phyloP scores from a whole-genome alignment of 2,888 invertebrate species.

The Neoaliturus tenellus region DNA sequence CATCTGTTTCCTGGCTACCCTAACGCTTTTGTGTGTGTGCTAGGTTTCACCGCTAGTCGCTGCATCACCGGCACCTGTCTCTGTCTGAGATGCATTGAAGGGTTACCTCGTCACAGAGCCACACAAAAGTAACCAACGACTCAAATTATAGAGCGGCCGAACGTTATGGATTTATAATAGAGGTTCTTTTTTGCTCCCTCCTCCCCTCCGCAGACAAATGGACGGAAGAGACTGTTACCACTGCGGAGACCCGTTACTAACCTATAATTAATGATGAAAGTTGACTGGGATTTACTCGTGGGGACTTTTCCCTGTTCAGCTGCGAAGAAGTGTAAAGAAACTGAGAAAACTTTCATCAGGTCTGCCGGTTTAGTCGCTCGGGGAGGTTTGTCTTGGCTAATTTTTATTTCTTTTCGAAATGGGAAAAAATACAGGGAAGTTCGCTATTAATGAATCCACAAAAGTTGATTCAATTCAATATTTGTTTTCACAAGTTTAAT shows the following conservation, averaged over 20 bases:
- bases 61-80: too few relatives aligned
- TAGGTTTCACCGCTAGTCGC: too few relatives aligned
- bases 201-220: slow-evolving; percentile 6
- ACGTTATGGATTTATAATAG: slow-evolving; percentile 34
- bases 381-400: background rate
- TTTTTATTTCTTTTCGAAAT: too few relatives aligned
- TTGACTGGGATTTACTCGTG: slow-evolving; percentile 8
- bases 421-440: too few relatives aligned
- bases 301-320: background rate
- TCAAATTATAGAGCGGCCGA: slow-evolving; percentile 14
- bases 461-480: too few relatives aligned
- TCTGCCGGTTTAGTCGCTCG: background rate
- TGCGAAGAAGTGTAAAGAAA: background rate
- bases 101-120: slow-evolving; percentile 10
- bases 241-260: background rate
- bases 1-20: too few relatives aligned
- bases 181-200: background rate
- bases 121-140: background rate
- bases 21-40: too few relatives aligned
- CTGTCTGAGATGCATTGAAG: too few relatives aligned
- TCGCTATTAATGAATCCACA: too few relatives aligned
- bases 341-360: background rate
- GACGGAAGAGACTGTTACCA: slow-evolving; percentile 4
- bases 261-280: slow-evolving; percentile 17
- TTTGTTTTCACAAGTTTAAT: too few relatives aligned